Conservation (phyloP, 2,113 vertebrate species). For the Ariopsis seemanni region DNA sequence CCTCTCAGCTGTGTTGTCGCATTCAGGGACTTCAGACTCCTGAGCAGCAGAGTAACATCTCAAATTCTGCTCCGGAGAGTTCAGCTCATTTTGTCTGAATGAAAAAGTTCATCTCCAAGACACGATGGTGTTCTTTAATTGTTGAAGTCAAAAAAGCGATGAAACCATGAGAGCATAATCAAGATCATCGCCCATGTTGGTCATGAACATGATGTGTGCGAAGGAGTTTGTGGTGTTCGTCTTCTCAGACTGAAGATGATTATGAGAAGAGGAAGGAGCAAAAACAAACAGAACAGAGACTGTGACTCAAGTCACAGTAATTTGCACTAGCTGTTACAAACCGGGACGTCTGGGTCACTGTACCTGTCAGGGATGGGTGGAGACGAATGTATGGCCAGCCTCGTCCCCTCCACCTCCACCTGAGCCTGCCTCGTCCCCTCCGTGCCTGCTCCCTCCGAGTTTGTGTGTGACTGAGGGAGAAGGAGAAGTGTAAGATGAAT, state of each 20-base stretch:
- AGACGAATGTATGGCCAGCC: neutral
- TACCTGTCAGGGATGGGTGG: no score
- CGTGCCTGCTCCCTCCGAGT: slow-evolving; percentile 16
- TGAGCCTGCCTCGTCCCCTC: neutral
- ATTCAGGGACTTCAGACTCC: neutral
- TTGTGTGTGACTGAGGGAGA: slow-evolving; percentile 31
- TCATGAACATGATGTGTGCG: neutral
- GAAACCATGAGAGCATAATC: neutral
- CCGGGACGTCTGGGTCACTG: no score
- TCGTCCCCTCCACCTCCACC: neutral
- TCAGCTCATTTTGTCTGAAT: neutral
- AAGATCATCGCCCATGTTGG: neutral
- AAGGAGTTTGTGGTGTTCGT: neutral
- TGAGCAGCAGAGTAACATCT: neutral
- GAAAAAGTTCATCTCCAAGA: neutral
- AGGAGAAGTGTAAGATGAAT: slow-evolving; percentile 22
- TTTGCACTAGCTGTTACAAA: no score
- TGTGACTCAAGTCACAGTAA: no score
- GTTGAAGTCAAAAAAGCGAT: neutral
- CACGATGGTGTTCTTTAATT: neutral
- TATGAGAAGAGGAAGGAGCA: neutral
- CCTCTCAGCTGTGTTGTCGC: slow-evolving; percentile 19
- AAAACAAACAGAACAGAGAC: neutral
- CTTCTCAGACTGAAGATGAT: neutral
- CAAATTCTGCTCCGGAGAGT: neutral